Evolutionary conservation across 2,113 vertebrate species (phyloP).

Genomic region (Martes martes): DNA sequence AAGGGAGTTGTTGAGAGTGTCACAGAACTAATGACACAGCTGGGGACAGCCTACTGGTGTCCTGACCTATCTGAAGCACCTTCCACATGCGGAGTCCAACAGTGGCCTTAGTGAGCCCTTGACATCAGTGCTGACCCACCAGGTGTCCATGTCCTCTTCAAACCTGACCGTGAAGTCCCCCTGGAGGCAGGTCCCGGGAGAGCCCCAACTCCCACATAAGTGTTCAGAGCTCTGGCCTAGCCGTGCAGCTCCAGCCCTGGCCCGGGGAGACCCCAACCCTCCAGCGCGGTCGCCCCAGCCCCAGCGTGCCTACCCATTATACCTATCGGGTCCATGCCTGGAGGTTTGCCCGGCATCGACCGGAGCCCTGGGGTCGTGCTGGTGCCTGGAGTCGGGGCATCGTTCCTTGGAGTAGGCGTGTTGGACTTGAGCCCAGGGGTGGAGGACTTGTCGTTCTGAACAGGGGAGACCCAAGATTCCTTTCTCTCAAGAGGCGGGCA

Average conservation of each 20-base stretch:
- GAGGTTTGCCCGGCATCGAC: slow-evolving; percentile 92
- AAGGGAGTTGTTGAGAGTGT: not conserved
- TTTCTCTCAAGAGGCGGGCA: not conserved
- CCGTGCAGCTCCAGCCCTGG: accelerated
- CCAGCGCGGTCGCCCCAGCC: not conserved
- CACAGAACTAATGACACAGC: not conserved
- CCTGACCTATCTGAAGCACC: not conserved
- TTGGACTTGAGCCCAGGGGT: slow-evolving; percentile 97
- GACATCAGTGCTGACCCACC: accelerated
- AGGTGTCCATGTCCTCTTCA: not conserved
- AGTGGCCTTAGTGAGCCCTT: not conserved
- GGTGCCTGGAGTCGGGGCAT: slow-evolving; percentile 95
- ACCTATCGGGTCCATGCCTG: slow-evolving; percentile 92
- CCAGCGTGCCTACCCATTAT: slow-evolving; percentile 68
- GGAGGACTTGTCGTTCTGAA: slow-evolving; percentile 96
- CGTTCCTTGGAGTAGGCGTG: slow-evolving; percentile 94
- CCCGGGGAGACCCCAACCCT: not conserved
- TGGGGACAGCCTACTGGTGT: not conserved
- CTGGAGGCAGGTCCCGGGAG: not conserved
- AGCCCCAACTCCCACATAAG: no score
- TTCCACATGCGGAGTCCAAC: accelerated
- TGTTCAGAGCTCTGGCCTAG: not conserved
- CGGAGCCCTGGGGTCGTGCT: slow-evolving; percentile 95
- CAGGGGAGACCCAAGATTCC: slow-evolving; percentile 7
- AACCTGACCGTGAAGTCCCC: not conserved